These are phyloP conservation scores for Philopotamus ludificatus DNA, from an alignment of 1,140 invertebrate species.

Conservation along the genomic window DNA sequence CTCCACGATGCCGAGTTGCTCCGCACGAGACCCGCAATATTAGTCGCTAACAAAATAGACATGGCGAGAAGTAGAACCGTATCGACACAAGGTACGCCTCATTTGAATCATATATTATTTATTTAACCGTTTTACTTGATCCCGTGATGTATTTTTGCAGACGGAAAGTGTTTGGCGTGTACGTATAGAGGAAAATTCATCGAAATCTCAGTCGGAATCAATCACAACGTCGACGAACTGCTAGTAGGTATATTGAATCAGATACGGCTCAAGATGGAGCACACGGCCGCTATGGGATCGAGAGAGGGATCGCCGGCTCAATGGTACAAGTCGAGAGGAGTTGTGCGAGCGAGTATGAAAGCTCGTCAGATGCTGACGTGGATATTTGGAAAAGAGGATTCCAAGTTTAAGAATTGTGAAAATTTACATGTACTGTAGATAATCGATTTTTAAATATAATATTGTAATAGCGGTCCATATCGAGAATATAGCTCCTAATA, in stretches of 20 bases:
- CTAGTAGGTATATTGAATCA: constrained; percentile 80
- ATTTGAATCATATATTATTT: constrained; percentile 7
- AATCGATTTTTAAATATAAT: not conserved
- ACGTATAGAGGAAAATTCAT: constrained; percentile 85
- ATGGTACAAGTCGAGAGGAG: constrained; percentile 80
- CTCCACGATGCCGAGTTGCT: constrained; percentile 76
- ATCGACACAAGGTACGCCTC: constrained; percentile 76
- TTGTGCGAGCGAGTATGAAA: constrained; percentile 83
- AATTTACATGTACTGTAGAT: constrained; percentile 78
- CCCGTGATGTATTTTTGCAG: constrained; percentile 53
- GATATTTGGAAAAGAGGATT: constrained; percentile 86
- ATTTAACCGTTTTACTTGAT: not conserved
- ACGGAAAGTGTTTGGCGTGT: constrained; percentile 83
- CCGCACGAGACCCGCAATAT: constrained; percentile 73
- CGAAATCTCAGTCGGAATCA: constrained; percentile 86
- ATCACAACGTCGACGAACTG: constrained; percentile 86
- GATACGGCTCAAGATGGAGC: constrained; percentile 73
- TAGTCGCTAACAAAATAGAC: constrained; percentile 95
- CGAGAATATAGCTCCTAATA: constrained; percentile 5
- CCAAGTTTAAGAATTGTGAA: constrained; percentile 89
- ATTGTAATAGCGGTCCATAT: not conserved
- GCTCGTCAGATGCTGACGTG: constrained; percentile 85
- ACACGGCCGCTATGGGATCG: constrained; percentile 59
- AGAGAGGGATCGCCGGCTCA: constrained; percentile 63
- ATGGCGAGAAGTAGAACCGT: constrained; percentile 87